These are phyloP conservation scores for Stomorhina lunata DNA, from an alignment of 2,888 invertebrate species.

Conservation along the genomic window DNA sequence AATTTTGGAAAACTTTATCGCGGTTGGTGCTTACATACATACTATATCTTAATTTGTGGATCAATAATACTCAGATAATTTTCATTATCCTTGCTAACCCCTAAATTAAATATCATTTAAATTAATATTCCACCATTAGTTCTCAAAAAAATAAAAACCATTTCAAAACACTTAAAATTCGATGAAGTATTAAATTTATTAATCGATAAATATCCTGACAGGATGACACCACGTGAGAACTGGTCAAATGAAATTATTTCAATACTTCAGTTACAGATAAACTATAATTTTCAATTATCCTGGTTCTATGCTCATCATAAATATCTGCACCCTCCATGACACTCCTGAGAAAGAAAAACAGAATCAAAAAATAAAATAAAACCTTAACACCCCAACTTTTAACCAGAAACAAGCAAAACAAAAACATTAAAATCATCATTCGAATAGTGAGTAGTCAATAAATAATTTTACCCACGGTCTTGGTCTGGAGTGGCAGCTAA, in stretches of 20 bases:
- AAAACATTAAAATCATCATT: conserved; percentile 33
- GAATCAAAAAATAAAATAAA: no score
- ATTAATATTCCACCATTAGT: conserved; percentile 68
- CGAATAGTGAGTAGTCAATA: conserved; percentile 57
- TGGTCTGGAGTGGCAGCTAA: neutral
- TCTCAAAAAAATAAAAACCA: conserved; percentile 61
- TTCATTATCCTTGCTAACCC: no score
- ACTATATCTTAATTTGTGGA: no score
- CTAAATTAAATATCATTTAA: conserved; percentile 24
- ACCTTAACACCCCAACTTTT: conserved; percentile 45
- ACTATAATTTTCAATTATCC: neutral
- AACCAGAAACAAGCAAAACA: conserved; percentile 57
- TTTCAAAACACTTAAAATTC: conserved; percentile 54
- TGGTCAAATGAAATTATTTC: conserved; percentile 64
- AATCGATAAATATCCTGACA: conserved; percentile 55
- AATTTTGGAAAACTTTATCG: no score
- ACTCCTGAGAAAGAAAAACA: conserved; percentile 40
- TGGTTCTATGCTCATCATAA: neutral
- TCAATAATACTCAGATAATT: no score
- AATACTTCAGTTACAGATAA: conserved; percentile 8
- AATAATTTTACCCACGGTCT: conserved; percentile 71
- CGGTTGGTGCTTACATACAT: no score
- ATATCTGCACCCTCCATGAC: neutral
- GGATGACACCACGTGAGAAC: conserved; percentile 71
- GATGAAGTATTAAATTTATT: conserved; percentile 34